A percentile compares a stretch with the other conserved stretches of the same genome.
These are phyloP conservation scores for Hydrocynus forskahlii DNA, from an alignment of 2,797 vertebrate genomes.

Conservation along the genomic window DNA sequence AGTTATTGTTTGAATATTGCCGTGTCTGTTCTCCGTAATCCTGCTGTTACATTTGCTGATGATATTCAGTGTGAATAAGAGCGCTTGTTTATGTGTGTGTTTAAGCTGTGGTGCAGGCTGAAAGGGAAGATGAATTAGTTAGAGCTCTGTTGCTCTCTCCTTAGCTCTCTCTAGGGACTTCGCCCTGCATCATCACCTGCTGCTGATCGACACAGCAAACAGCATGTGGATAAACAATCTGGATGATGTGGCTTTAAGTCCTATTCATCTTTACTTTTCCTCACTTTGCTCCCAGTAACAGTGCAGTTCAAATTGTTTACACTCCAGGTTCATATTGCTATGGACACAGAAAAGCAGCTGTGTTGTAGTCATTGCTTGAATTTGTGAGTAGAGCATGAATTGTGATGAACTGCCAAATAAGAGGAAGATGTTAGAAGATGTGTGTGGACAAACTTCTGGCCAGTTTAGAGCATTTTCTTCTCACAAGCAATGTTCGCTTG, in stretches of 20 bases:
- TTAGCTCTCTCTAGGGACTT: slow-evolving; percentile 35
- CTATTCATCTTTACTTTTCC: slow-evolving; percentile 62
- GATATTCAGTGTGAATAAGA: slow-evolving; percentile 46
- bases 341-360: not conserved
- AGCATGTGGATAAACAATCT: slow-evolving; percentile 60
- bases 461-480: not conserved
- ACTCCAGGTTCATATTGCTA: slow-evolving; percentile 18
- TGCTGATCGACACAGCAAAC: slow-evolving; percentile 61
- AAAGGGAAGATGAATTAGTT: slow-evolving; percentile 64
- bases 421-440: not conserved
- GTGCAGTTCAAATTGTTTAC: slow-evolving; percentile 30
- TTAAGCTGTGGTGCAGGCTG: slow-evolving; percentile 56
- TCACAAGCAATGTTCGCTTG: not conserved
- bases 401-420: not conserved
- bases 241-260: slow-evolving; percentile 59
- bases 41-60: slow-evolving; percentile 39
- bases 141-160: slow-evolving; percentile 57
- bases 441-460: not conserved
- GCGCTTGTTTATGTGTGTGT: slow-evolving; percentile 55
- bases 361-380: not conserved
- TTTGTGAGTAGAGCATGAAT: not conserved
- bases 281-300: slow-evolving; percentile 18
- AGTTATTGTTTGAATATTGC: slow-evolving; percentile 12
- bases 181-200: slow-evolving; percentile 40
- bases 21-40: slow-evolving; percentile 36